A percentile compares a stretch with the other conserved stretches of the same genome.
Conservation (phyloP, 1,140 invertebrate genomes). For the Mesaphorura yosii region DNA sequence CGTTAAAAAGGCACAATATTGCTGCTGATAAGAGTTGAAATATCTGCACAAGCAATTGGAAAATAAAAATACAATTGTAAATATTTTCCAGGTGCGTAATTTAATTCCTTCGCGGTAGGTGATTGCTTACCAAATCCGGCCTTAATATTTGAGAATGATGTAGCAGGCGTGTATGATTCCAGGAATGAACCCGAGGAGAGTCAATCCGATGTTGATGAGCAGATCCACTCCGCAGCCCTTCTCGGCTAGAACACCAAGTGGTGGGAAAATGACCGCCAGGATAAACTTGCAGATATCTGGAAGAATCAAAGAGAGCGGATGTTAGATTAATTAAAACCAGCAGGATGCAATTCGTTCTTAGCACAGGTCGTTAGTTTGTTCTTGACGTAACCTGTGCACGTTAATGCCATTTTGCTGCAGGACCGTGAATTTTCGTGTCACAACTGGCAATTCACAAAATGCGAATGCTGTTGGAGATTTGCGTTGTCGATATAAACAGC, state of each 20-base stretch:
- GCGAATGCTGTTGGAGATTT: too few relatives aligned
- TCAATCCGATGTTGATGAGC: conserved; percentile 28
- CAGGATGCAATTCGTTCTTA: too few relatives aligned
- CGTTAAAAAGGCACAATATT: too few relatives aligned
- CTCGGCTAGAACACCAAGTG: conserved; percentile 22
- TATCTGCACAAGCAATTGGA: not conserved
- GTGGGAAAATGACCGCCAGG: conserved; percentile 29
- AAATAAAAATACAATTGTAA: not conserved
- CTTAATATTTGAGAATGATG: conserved; percentile 28
- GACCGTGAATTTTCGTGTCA: too few relatives aligned
- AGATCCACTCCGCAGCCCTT: conserved; percentile 29
- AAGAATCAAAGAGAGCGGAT: conserved; percentile 16
- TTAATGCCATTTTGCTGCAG: conserved; percentile 7
- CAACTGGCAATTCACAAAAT: too few relatives aligned
- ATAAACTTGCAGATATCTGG: conserved; percentile 29
- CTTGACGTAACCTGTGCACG: too few relatives aligned
- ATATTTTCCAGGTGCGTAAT: not conserved
- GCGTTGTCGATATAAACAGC: too few relatives aligned
- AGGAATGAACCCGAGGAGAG: conserved; percentile 20
- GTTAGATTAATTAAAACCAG: not conserved
- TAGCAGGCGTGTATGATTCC: conserved; percentile 30
- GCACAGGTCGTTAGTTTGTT: too few relatives aligned
- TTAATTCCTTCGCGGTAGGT: not conserved
- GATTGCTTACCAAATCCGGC: not conserved
- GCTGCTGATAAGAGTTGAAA: too few relatives aligned